Evolutionary conservation across 2,888 invertebrate genomes (phyloP).

Genomic region (Morpho deidamia): DNA sequence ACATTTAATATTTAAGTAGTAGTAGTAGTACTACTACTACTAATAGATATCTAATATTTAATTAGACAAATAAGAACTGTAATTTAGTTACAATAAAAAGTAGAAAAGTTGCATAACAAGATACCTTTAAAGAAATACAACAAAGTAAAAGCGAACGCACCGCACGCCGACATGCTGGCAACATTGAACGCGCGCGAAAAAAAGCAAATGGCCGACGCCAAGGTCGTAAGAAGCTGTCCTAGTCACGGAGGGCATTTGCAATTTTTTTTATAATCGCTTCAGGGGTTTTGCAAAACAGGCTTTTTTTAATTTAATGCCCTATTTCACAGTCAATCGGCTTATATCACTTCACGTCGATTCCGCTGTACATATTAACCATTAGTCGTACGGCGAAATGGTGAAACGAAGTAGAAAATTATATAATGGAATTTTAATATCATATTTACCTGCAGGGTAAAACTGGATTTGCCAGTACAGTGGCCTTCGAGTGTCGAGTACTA

Average conservation of each 20-base stretch:
- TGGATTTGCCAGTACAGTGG: slow-evolving; percentile 29
- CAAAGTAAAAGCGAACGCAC: slow-evolving; percentile 53
- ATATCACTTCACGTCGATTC: slow-evolving; percentile 27
- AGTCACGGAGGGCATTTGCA: slow-evolving; percentile 72
- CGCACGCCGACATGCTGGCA: slow-evolving; percentile 64
- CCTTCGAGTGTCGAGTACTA: background rate
- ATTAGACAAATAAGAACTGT: background rate
- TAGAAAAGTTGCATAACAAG: slow-evolving; percentile 60
- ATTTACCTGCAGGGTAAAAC: slow-evolving; percentile 24
- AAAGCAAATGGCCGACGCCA: slow-evolving; percentile 71
- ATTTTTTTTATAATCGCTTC: slow-evolving; percentile 59
- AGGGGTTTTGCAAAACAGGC: slow-evolving; percentile 45
- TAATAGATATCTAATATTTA: too few species aligned
- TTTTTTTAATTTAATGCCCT: slow-evolving; percentile 37
- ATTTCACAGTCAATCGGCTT: slow-evolving; percentile 28
- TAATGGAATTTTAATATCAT: slow-evolving; percentile 29
- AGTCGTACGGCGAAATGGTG: slow-evolving; percentile 25
- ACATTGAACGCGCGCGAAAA: slow-evolving; percentile 72
- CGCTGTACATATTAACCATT: slow-evolving; percentile 23
- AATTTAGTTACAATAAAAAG: slow-evolving; percentile 23
- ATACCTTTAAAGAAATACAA: slow-evolving; percentile 55
- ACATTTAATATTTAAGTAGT: too few species aligned
- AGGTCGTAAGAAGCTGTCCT: slow-evolving; percentile 76
- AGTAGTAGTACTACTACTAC: too few species aligned
- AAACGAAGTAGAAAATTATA: slow-evolving; percentile 32